These are phyloP conservation scores for Liopterus haemorrhoidalis DNA, from an alignment of 2,888 invertebrate genomes.

Conservation along the genomic window DNA sequence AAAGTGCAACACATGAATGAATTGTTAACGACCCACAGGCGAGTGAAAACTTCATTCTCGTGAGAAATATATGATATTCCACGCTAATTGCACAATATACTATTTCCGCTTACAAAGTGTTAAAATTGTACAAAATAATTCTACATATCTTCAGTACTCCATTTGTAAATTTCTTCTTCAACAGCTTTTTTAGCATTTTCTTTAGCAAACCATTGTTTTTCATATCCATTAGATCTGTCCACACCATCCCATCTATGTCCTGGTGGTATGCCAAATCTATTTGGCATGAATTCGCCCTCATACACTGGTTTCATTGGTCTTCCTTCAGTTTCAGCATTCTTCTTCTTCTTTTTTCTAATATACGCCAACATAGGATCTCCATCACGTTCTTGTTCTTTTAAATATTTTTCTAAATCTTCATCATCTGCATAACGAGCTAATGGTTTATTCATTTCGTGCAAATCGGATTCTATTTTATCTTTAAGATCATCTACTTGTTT, in stretches of 20 bases:
- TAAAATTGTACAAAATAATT: no score
- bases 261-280: slow-evolving; percentile 85
- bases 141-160: slow-evolving; percentile 93
- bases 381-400: slow-evolving; percentile 68
- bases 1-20: no score
- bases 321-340: slow-evolving; percentile 55
- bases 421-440: slow-evolving; percentile 86
- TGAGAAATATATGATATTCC: no score
- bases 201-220: slow-evolving; percentile 78
- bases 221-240: slow-evolving; percentile 94
- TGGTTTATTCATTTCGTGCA: slow-evolving; percentile 85
- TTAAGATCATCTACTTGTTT: slow-evolving; percentile 76
- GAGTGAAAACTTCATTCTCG: no score
- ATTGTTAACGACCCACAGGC: no score
- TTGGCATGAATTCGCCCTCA: slow-evolving; percentile 81
- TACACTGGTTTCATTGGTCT: slow-evolving; percentile 60
- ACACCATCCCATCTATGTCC: slow-evolving; percentile 99
- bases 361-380: slow-evolving; percentile 95
- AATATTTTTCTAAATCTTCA: slow-evolving; percentile 72
- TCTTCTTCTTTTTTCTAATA: slow-evolving; percentile 65
- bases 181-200: slow-evolving; percentile 68
- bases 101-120: no score
- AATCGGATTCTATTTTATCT: slow-evolving; percentile 62
- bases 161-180: slow-evolving; percentile 84
- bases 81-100: no score